phyloP scores from a whole-genome alignment of 2,113 vertebrate species.

The Xenus cinereus region DNA sequence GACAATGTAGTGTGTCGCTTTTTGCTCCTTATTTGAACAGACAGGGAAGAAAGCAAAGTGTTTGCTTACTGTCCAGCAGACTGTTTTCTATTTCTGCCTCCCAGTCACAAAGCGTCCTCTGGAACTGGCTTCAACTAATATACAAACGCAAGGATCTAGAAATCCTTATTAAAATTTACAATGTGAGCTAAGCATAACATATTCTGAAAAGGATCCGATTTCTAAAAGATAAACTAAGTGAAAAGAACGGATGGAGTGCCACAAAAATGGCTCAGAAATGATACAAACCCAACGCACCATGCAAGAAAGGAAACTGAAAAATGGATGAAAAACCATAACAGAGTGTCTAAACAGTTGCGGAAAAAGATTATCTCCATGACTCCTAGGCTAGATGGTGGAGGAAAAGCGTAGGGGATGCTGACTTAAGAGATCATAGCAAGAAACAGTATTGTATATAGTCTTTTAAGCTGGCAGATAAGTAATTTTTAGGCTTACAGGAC shows the following conservation, averaged over 20 bases:
- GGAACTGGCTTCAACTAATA: not conserved
- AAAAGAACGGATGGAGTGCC: not conserved
- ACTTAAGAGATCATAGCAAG: not conserved
- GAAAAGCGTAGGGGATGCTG: not conserved
- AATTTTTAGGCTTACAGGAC: not conserved
- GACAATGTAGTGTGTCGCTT: not conserved
- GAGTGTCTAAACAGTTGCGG: not conserved
- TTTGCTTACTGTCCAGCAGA: not conserved
- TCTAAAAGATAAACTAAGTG: not conserved
- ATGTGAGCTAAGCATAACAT: not conserved
- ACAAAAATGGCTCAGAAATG: not conserved
- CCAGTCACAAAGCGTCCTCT: not conserved
- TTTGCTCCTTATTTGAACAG: not conserved
- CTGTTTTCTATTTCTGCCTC: not conserved
- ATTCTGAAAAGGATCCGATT: not conserved
- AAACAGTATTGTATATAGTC: rapidly evolving
- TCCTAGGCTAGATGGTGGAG: not conserved
- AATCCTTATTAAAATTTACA: not conserved
- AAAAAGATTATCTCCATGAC: not conserved
- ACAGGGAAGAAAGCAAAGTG: not conserved
- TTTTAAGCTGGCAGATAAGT: not conserved
- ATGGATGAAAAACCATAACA: not conserved
- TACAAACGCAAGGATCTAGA: not conserved
- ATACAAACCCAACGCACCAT: rapidly evolving
- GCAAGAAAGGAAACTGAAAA: not conserved